Evolutionary conservation across 2,888 invertebrate species (phyloP), one percentile per base, ranked within the genome.

Genomic region (Drosophila gaucha): DNA sequence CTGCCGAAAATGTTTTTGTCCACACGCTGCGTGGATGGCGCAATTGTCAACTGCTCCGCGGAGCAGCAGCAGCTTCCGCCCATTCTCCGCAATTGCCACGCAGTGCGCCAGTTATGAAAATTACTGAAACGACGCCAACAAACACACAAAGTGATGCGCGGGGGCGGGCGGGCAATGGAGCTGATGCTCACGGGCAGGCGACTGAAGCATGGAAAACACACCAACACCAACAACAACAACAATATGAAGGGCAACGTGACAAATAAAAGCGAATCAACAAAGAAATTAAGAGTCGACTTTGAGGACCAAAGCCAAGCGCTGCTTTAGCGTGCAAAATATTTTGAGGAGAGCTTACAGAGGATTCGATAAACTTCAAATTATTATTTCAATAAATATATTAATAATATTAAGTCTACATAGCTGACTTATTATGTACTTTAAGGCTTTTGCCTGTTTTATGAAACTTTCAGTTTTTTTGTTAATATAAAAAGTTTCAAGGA

Each of bases 81-180:
- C 56, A 47, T 47, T 31, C 58, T 43, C 12, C 30, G 26, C 50
- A n/a, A 43, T 51, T 33, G 52, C 72, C 57, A 46, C 47, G 51
- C 65, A 56, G 52, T 70, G 68, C 60, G 84, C 68, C 77, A 77
- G 85, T 88, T 83, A 88, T 88, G 89, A 83, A 88, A 88, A 83
- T 83, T 80, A 83, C 80, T 69, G 80, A 80, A 86, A 83, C 74
- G 89, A 88, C 65, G 83, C 80, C 86, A 88, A 67, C 80, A 77
- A 74, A 76, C 57, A 67, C 33, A 66, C 60, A 54, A 66, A 59
- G 66, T 73, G 72, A 74, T 41, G 26, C 38, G 38, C 28, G 18
- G 46, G 26, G 46, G 20, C 2, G 30, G 28, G 38, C 16, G 9
- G 31, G n/a, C 24, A 35, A 18, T 14, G 22, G 22, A 22, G 14